Evolutionary conservation across 1,140 invertebrate species (phyloP), one percentile per base, ranked within the genome.

Genomic region (Sinonovacula constricta): DNA sequence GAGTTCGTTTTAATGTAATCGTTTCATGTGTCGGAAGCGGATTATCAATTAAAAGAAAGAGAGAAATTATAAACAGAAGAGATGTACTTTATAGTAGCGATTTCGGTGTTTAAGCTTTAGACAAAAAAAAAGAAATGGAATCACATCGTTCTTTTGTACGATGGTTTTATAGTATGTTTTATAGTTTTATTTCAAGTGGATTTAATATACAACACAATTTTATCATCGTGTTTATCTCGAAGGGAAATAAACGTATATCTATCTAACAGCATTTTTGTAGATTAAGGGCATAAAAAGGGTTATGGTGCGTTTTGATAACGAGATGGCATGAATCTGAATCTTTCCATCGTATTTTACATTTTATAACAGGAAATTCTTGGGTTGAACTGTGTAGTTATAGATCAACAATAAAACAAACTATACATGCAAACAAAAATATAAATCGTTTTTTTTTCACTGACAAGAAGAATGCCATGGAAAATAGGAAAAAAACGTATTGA

Each of bases 131-230:
- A 45, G 18, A 45, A 45, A 45, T 10, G 18, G 39, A 45, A 45
- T 45, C 39, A 53, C 59, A 26, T 59, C 14, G n/a, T 70, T 70
- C 31, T 34, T 59, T 59, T 57, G 68, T 56, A 70, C 45, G n/a
- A 31, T 45, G 1, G 45, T 59, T 51, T 56, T 59, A 33, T 30
- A 45, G 45, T 3, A 0, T n/a, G 28, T 70, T 70, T 70, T 39
- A 70, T 70, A 56, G 59, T 34, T 59, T 26, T 26, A 57, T 59
- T 36, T 59, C 36, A 57, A 70, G 68, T 59, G 33, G 34, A 70
- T 65, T 65, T 45, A 45, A 45, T 45, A 45, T 10, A 45, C 39
- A 45, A 7, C 39, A 45, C 18, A 45, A 10, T 45, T 45, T 45
- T 45, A 7, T 45, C 7, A 10, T 7, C 18, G 18, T 45, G 39